Conservation (phyloP, 2,888 invertebrate genomes). For the Urechis unicinctus region DNA sequence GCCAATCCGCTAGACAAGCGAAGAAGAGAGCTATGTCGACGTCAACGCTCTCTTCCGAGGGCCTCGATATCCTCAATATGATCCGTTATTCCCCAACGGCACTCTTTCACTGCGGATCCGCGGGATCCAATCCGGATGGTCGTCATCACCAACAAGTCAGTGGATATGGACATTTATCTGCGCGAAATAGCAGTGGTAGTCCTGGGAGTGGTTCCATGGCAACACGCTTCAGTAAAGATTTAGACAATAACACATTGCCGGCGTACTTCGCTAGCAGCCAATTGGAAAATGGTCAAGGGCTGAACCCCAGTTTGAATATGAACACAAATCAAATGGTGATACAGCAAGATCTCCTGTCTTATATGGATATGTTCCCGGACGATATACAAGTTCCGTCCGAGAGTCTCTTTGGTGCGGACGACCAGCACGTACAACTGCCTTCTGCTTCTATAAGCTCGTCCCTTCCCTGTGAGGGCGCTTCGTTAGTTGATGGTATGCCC, state of each 20-base stretch:
- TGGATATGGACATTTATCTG: constrained; percentile 44
- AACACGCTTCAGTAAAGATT: no score
- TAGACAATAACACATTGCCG: no score
- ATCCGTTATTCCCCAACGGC: constrained; percentile 52
- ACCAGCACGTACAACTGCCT: background rate
- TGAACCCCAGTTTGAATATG: constrained; percentile 7
- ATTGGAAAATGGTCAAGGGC: constrained; percentile 10
- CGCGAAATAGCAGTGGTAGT: constrained; percentile 38
- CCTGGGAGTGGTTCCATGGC: no score
- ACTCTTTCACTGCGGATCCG: constrained; percentile 35
- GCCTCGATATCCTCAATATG: constrained; percentile 48
- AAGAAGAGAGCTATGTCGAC: constrained; percentile 17
- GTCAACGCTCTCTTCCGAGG: constrained; percentile 37
- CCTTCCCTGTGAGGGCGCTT: background rate
- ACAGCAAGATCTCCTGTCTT: background rate
- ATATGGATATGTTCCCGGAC: no score
- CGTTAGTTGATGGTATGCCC: constrained; percentile 8
- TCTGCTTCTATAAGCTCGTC: background rate
- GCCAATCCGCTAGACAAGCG: constrained; percentile 7
- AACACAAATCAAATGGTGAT: background rate
- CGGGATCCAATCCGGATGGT: constrained; percentile 33
- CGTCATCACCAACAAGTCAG: constrained; percentile 35
- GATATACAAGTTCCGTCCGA: background rate
- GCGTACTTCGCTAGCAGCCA: constrained; percentile 8
- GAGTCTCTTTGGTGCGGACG: background rate